phyloP scores from a whole-genome alignment of 2,888 invertebrate genomes.

The Petrolisthes cinctipes region DNA sequence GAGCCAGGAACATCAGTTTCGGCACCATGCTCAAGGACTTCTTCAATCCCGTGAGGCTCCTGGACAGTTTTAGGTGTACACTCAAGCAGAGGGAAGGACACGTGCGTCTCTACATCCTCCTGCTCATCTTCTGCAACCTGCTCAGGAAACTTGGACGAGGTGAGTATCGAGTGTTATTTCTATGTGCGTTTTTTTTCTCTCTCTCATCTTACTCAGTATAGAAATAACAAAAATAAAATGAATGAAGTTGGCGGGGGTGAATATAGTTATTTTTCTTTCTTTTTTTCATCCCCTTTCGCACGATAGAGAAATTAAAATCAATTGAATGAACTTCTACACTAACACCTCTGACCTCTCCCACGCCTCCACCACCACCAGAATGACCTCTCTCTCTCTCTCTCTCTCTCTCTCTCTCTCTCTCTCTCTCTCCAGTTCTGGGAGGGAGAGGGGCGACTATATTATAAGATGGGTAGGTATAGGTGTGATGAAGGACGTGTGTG shows the following conservation, averaged over 20 bases:
- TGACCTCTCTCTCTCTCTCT: not conserved
- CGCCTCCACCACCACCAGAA: too few species aligned
- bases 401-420: conserved; percentile 1
- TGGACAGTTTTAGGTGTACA: conserved; percentile 60
- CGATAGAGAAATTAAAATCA: too few species aligned
- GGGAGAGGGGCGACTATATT: not conserved
- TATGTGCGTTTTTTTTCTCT: not conserved
- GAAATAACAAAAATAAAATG: too few species aligned
- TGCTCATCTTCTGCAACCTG: conserved; percentile 59
- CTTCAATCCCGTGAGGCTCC: conserved; percentile 56
- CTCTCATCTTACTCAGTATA: not conserved
- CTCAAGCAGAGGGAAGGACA: conserved; percentile 58
- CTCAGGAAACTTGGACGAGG: conserved; percentile 60
- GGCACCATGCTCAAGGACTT: conserved; percentile 58
- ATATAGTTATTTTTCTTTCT: too few species aligned
- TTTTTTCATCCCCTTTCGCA: too few species aligned
- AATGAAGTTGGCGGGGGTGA: too few species aligned
- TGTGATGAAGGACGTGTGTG: too few species aligned
- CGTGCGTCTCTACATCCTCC: conserved; percentile 57
- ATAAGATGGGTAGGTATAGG: not conserved
- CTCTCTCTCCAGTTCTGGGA: not conserved
- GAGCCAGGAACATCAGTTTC: conserved; percentile 46
- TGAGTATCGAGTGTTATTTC: not conserved
- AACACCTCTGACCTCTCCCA: too few species aligned
- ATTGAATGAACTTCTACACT: too few species aligned